Conservation (phyloP, 2,113 vertebrate species). For the Syngnathus scovelli region DNA sequence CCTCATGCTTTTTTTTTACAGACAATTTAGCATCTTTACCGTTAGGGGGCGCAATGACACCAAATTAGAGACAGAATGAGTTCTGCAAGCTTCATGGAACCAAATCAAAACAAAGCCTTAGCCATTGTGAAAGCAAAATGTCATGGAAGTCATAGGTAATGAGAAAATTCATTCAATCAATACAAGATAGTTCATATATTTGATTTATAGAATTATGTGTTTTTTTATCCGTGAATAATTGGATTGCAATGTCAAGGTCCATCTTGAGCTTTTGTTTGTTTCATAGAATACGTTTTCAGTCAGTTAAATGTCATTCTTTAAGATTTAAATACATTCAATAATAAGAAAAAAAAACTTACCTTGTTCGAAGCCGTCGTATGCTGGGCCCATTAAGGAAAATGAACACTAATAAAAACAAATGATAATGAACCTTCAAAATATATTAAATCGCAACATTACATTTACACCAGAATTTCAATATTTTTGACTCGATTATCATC, state of each 20-base stretch:
- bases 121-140: background rate
- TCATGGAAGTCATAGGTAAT: background rate
- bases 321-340: background rate
- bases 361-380: background rate
- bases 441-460: background rate
- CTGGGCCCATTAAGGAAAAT: background rate
- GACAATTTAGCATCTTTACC: constrained; percentile 12
- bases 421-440: background rate
- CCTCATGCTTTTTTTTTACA: background rate
- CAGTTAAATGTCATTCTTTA: background rate
- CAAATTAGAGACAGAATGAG: background rate
- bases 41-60: constrained; percentile 39
- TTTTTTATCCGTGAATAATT: too few relatives aligned
- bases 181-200: background rate
- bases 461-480: too few relatives aligned
- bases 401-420: background rate
- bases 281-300: too few relatives aligned
- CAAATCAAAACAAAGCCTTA: background rate
- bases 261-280: too few relatives aligned
- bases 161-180: background rate
- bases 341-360: background rate
- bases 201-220: too few relatives aligned
- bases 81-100: background rate
- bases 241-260: too few relatives aligned
- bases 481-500: too few relatives aligned